These are phyloP conservation scores for Drosophila murphyi DNA, from an alignment of 1,140 invertebrate genomes.

Conservation along the genomic window DNA sequence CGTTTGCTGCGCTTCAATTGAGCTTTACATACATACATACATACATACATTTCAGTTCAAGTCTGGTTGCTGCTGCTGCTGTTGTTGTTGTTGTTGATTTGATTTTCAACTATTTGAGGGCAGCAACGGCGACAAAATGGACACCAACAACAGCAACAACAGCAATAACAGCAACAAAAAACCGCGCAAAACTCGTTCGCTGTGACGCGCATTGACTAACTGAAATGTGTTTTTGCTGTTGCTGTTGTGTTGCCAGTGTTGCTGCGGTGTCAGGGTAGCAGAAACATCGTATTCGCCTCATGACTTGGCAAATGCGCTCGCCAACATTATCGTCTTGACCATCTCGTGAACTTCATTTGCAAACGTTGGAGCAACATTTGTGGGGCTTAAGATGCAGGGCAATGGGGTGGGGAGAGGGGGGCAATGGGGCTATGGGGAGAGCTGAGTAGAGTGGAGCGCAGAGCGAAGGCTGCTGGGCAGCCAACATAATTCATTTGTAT, in stretches of 20 bases:
- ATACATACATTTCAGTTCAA: conserved; percentile 58
- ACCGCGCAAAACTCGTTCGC: conserved; percentile 56
- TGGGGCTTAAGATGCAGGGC: conserved; percentile 19
- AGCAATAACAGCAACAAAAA: conserved; percentile 17
- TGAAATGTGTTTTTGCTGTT: conserved; percentile 50
- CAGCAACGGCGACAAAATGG: conserved; percentile 73
- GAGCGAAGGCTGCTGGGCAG: conserved; percentile 28
- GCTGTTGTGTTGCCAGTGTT: conserved; percentile 41
- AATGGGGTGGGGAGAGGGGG: background rate
- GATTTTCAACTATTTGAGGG: conserved; percentile 79
- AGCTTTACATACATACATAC: conserved; percentile 60
- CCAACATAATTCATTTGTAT: conserved; percentile 70
- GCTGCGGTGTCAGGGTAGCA: conserved; percentile 64
- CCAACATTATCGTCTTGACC: conserved; percentile 82
- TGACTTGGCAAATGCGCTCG: conserved; percentile 80
- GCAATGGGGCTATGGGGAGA: background rate
- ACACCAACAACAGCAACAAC: conserved; percentile 54
- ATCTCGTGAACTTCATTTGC: conserved; percentile 83
- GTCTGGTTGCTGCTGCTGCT: conserved; percentile 9
- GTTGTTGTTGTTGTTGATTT: conserved; percentile 65
- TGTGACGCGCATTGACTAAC: conserved; percentile 53
- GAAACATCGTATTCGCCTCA: conserved; percentile 49
- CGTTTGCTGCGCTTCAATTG: conserved; percentile 71
- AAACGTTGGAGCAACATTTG: conserved; percentile 58
- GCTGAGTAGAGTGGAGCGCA: background rate